A percentile compares a stretch with the other conserved stretches of the same genome.
Evolutionary conservation across 1,140 invertebrate species (phyloP).

Genomic region (Scaptomyza montana): DNA sequence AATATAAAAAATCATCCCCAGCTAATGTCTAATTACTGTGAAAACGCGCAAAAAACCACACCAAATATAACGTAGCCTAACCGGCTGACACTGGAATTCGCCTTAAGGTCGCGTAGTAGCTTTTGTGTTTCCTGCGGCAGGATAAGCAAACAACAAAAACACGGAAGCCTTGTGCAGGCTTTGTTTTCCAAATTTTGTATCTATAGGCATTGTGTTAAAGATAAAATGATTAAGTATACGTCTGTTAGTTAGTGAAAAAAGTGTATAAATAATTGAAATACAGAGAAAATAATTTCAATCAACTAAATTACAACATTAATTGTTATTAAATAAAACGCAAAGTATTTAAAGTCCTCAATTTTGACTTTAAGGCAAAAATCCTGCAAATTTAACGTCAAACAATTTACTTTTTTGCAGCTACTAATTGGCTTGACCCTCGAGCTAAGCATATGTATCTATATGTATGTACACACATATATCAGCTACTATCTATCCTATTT

Average conservation of each 20-base stretch:
- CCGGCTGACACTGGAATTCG: constrained; percentile 27
- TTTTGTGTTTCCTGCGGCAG: constrained; percentile 24
- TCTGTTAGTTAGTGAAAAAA: neutral
- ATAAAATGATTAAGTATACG: constrained; percentile 30
- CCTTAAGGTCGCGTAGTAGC: constrained; percentile 35
- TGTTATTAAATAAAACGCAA: neutral
- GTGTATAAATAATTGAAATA: neutral
- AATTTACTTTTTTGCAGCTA: constrained; percentile 48
- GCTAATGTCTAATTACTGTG: constrained; percentile 44
- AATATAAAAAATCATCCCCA: constrained; percentile 2
- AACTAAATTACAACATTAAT: neutral
- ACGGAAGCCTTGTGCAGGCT: constrained; percentile 6
- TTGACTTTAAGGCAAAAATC: no score
- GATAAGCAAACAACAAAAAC: constrained; percentile 10
- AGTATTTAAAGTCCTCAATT: neutral
- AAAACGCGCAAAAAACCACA: constrained; percentile 19
- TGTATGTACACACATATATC: constrained; percentile 55
- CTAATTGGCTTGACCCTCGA: constrained; percentile 47
- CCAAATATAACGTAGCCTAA: constrained; percentile 51
- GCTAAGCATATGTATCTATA: constrained; percentile 70
- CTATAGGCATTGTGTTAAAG: neutral
- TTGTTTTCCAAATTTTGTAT: constrained; percentile 2
- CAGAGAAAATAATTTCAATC: neutral
- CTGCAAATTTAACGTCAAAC: neutral
- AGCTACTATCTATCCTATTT: constrained; percentile 5